Base-by-base conservation (phyloP, 2,797 vertebrate genomes). In the Pangasius djambal region DNA sequence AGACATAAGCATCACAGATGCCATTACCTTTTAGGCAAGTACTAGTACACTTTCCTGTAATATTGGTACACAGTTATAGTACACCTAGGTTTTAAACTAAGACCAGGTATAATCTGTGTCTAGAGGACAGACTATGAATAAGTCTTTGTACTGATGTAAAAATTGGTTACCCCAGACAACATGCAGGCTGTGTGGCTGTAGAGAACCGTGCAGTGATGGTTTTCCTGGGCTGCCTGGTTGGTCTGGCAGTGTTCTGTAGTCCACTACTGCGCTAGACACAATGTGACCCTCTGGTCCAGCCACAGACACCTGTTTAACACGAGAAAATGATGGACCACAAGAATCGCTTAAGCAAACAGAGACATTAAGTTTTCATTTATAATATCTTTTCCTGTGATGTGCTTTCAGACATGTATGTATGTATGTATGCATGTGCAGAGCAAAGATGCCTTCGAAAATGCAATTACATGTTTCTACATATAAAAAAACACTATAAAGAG, bases 281-380 rank as follows among this genome's bases (percentile, higher is more conserved):
- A 95, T 97, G 92, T 93, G 95, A 90, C 96, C 96, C 93, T 97
- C 96, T 15, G 89, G 92, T 92, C 95, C 96, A 72, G 94, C 94
- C 48, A 95, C 95, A 92, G 96, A 96, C 55, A 97, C 92, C 97
- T 97, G 92, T n/a, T 48, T 25, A 59, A 81, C 52, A 52, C 3
- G 57, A 57, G 31, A 57, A 55, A 57, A 59, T 59, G 20, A 81
- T 52, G 25, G 12, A n/a, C 34, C 10, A 59, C 31, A 25, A 81
- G 20, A 81, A 59, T 34, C 0, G 0, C 13, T 81, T 34, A 20
- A 57, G 74, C 22, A 48, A 28, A 75, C 22, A 75, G 28, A 31
- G 28, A 78, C n/a, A 31, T 31, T 48, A 13, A 15, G 25, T 15
- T 78, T 31, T 52, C 28, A 52, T 16, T 48, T 15, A n/a, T n/a